Evolutionary conservation across 2,113 vertebrate species (phyloP), one percentile per base, ranked within the genome.

Genomic region (Sander lucioperca): DNA sequence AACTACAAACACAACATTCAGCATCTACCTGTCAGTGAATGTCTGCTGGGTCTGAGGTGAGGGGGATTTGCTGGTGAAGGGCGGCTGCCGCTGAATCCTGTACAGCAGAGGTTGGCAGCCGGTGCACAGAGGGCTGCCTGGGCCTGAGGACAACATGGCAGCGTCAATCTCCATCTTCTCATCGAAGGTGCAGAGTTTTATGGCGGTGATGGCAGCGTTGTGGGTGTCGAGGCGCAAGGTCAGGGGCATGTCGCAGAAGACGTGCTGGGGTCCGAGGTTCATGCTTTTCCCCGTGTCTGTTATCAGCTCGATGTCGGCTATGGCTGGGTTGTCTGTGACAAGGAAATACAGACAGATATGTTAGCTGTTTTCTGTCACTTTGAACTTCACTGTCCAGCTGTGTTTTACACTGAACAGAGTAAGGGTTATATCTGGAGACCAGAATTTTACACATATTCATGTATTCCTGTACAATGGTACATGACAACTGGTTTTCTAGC

Each of bases 91-190:
- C 9, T 95, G 89, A 9, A 99, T 68, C 11, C 89, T 90, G 91
- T 99, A 99, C 8, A 88, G 89, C 70, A 99, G 86, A 3, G 95
- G 96, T 2, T 79, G 93, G 94, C 98, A 99, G 86, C 89, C 23
- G 0, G 96, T 95, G 85, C 98, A 99, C 71, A 97, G 86, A 0
- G 96, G 82, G 80, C 96, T 97, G 3, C 82, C 89, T 5, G 96
- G 95, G 53, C 78, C 93, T 0, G 98, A 99, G 2, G 95, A 96
- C 88, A 99, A 88, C 85, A 99, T 94, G 2, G 94, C 97, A 0
- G 98, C 97, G 33, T 99, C 98, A 0, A 99, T 96, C 93, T 99
- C 98, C 95, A 99, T 95, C 83, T 96, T 96, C 88, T 98, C 97
- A 0, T 99, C 98, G 18, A 98, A 97, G 21, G 98, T 99, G 92